Conservation (phyloP, 1,140 invertebrate genomes). For the Portunus trituberculatus region DNA sequence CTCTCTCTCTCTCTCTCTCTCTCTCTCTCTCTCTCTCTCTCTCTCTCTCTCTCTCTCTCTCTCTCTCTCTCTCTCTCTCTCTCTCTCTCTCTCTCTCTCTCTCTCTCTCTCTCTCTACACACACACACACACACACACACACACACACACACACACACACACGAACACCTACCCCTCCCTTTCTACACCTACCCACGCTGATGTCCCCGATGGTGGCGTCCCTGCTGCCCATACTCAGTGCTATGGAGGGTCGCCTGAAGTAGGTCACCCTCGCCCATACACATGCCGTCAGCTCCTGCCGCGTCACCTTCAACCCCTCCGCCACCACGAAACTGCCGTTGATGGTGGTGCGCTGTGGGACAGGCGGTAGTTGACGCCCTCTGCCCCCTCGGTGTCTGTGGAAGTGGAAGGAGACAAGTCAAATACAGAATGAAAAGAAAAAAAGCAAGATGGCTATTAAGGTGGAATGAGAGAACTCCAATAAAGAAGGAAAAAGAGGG, state of each 20-base stretch:
- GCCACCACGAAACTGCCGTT: conserved; percentile 63
- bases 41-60: background rate
- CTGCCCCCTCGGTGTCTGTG: background rate
- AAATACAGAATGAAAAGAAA: no score
- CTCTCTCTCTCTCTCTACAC: no score
- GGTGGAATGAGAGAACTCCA: no score
- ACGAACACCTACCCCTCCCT: no score
- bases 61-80: no score
- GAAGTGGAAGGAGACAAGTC: background rate
- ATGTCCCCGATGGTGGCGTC: conserved; percentile 40
- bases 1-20: no score
- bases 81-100: no score
- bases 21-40: background rate
- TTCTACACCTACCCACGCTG: conserved; percentile 59
- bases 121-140: no score
- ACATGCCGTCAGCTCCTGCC: conserved; percentile 42
- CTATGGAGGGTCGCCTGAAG: conserved; percentile 59
- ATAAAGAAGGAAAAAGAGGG: no score
- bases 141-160: no score
- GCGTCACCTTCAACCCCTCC: background rate
- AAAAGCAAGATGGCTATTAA: no score
- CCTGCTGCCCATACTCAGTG: conserved; percentile 41
- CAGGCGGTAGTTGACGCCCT: background rate
- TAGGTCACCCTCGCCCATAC: conserved; percentile 57
- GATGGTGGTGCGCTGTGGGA: background rate